phyloP scores from a whole-genome alignment of 2,797 vertebrate genomes.

The Acanthurus lineatus region DNA sequence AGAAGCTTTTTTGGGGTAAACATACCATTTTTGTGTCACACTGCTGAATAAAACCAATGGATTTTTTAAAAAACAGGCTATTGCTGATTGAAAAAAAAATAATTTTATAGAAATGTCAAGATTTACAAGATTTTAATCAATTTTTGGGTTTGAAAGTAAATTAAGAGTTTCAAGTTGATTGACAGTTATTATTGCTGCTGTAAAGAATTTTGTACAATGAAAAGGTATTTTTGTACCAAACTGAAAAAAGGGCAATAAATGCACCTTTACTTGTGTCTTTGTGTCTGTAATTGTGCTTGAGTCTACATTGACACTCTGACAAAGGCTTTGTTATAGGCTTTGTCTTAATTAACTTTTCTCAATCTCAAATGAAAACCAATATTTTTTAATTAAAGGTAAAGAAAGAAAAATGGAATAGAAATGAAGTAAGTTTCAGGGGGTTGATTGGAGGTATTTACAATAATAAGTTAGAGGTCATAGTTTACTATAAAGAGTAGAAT shows the following conservation, averaged over 20 bases:
- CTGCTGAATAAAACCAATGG: not conserved
- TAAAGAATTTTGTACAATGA: conserved; percentile 59
- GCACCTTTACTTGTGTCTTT: conserved; percentile 19
- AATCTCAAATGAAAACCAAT: too few species aligned
- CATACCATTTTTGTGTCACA: not conserved
- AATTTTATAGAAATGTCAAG: conserved; percentile 38
- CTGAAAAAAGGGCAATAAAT: conserved; percentile 12
- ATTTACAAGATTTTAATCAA: not conserved
- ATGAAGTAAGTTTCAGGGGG: too few species aligned
- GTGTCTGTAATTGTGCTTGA: not conserved
- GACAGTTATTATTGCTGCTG: conserved; percentile 51
- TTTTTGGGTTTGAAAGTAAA: conserved; percentile 44
- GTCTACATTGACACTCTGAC: not conserved
- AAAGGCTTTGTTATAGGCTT: not conserved
- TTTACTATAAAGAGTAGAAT: too few species aligned
- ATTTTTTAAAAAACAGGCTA: not conserved
- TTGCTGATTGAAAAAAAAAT: not conserved
- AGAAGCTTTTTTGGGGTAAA: not conserved
- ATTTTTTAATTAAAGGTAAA: too few species aligned
- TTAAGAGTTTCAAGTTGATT: not conserved
- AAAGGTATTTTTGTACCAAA: conserved; percentile 47
- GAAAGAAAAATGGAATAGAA: too few species aligned
- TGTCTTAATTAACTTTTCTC: too few species aligned
- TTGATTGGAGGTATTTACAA: too few species aligned
- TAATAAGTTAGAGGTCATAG: too few species aligned